phyloP scores from a whole-genome alignment of 2,113 vertebrate genomes.

The Pseudopodoces humilis region DNA sequence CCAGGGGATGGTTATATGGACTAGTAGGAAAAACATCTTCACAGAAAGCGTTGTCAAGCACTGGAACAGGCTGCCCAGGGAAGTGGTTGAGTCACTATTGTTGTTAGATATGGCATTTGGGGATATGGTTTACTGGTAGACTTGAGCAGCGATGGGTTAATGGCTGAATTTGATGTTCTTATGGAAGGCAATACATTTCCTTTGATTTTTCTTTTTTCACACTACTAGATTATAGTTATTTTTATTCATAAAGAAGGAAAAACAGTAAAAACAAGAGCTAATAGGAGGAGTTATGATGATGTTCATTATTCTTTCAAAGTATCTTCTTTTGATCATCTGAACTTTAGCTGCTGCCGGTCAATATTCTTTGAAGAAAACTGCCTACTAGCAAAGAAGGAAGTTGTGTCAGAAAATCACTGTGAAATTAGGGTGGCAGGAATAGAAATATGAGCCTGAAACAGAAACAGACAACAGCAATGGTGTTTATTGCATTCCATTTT shows the following conservation, averaged over 20 bases:
- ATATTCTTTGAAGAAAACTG: not conserved
- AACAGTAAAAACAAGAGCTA: not conserved
- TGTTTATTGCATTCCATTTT: not conserved
- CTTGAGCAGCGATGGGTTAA: not conserved
- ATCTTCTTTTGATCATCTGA: not conserved
- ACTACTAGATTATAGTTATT: not conserved
- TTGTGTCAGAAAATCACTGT: not conserved
- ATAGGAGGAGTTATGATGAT: not conserved
- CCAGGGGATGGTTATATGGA: not conserved
- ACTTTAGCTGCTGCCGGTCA: not conserved
- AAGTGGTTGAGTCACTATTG: not conserved
- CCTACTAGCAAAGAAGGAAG: not conserved
- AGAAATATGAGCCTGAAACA: not conserved
- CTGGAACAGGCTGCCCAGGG: not conserved
- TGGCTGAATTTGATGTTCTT: not conserved
- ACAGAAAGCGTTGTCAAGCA: not conserved
- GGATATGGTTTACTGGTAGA: not conserved
- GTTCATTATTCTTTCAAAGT: not conserved
- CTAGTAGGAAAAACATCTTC: not conserved
- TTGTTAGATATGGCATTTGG: not conserved
- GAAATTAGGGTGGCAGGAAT: not conserved
- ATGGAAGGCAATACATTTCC: fast-evolving
- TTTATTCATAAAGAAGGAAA: not conserved
- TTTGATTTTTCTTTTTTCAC: fast-evolving
- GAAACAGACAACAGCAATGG: not conserved